Conservation (phyloP, 2,888 invertebrate genomes). For the Eupithecia abbreviata region DNA sequence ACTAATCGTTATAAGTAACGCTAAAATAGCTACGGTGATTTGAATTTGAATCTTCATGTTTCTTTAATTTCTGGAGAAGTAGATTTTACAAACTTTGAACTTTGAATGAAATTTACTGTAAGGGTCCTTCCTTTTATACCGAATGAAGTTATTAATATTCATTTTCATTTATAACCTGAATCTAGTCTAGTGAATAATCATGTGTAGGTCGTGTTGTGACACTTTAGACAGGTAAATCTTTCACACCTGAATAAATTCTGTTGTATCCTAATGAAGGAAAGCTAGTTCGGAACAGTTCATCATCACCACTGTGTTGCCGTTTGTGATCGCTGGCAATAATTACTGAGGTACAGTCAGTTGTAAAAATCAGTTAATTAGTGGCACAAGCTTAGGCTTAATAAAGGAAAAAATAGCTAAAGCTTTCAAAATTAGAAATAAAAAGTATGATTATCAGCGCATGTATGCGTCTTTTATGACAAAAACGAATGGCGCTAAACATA, state of each 20-base stretch:
- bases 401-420: not conserved
- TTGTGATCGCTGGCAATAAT: too few species aligned
- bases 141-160: slow-evolving; percentile 33
- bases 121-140: slow-evolving; percentile 35
- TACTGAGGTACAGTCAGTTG: not conserved
- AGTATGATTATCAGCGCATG: too few species aligned
- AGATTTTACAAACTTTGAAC: slow-evolving; percentile 7
- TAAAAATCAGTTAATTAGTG: not conserved
- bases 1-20: slow-evolving; percentile 18
- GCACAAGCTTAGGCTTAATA: not conserved
- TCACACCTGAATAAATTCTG: slow-evolving; percentile 21
- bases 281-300: not conserved
- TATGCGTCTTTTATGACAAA: too few species aligned
- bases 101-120: slow-evolving; percentile 26
- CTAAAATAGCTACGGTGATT: slow-evolving; percentile 15
- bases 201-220: not conserved
- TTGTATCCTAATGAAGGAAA: slow-evolving; percentile 3
- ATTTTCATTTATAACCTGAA: slow-evolving; percentile 11
- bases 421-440: too few species aligned
- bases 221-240: not conserved
- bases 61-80: slow-evolving; percentile 3
- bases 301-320: not conserved
- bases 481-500: not conserved
- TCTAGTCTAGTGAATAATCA: not conserved
- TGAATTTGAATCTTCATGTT: slow-evolving; percentile 35